phyloP scores from a whole-genome alignment of 1,140 invertebrate species.

The Lepidostoma basale region DNA sequence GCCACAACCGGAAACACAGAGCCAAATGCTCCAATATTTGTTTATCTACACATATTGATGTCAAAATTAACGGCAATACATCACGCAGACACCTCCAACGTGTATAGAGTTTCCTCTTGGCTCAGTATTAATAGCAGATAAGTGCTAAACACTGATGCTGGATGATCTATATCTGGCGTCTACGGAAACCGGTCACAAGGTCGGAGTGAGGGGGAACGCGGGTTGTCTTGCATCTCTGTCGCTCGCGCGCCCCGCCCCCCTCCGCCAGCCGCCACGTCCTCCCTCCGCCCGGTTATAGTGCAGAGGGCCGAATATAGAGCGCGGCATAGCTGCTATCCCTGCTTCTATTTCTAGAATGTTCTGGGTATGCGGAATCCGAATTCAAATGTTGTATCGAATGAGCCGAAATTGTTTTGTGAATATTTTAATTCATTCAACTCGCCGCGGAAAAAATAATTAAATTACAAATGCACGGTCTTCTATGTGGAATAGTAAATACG shows the following conservation, averaged over 20 bases:
- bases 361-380: constrained; percentile 25
- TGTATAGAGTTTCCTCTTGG: constrained; percentile 27
- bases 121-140: constrained; percentile 6
- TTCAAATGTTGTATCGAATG: constrained; percentile 12
- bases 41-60: constrained; percentile 18
- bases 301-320: constrained; percentile 37
- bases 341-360: constrained; percentile 33
- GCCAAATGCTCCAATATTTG: constrained; percentile 14
- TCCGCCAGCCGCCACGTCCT: neutral
- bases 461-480: too few species aligned
- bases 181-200: constrained; percentile 36
- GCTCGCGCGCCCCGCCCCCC: neutral
- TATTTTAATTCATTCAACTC: neutral
- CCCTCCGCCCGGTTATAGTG: neutral
- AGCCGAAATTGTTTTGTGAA: constrained; percentile 13
- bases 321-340: constrained; percentile 25
- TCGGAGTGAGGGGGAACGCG: constrained; percentile 24
- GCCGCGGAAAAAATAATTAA: neutral
- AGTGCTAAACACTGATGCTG: neutral
- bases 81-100: constrained; percentile 11
- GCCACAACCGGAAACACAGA: constrained; percentile 6
- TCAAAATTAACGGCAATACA: constrained; percentile 18
- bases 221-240: constrained; percentile 25
- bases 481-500: too few species aligned
- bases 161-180: constrained; percentile 20